Base-by-base conservation (phyloP, 1,140 invertebrate species). In the Gonioctena quinquepunctata region DNA sequence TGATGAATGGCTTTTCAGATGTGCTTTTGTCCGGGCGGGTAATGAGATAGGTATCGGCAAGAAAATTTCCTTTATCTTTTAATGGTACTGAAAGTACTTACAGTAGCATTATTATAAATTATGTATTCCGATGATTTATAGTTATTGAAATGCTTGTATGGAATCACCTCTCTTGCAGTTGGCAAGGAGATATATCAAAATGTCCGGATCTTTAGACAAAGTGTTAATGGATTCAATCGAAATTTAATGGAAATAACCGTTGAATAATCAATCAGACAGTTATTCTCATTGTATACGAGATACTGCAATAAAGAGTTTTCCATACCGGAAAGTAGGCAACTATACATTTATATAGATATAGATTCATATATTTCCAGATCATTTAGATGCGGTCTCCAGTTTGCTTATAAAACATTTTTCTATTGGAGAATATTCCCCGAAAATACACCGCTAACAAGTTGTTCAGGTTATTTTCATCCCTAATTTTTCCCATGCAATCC, bases 91-190 rank as follows among this genome's bases (percentile, higher is more conserved):
- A 25, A n/a, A 62, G 26, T n/a, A 27, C 16, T 42, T 28, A 26
- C 60, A 42, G 60, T 62, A 62, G 60, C 60, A 19, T 62, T 62
- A 54, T 54, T 54, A 54, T 54, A 54, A 54, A 54, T 54, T 54
- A 54, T 54, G 52, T 21, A 54, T 8, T 18, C 52, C 13, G 6
- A 21, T 54, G 52, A 54, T 54, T 54, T 54, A 54, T 54, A 21
- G 52, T 23, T 19, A 54, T 19, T 54, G 52, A 23, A 54, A 54
- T 18, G 11, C 52, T 54, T 23, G 13, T 54, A 8, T 23, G 52
- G 22, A 54, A 8, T 54, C 13, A 0, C 13, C 18, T 54, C 50
- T 22, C 13, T 54, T 54, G 22, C 18, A 23, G 18, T 7, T 54
- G 52, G 18, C 52, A 42, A 54, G 52, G 19, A 21, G 52, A 54